A percentile compares a stretch with the other conserved stretches of the same genome.
Evolutionary conservation across 2,888 invertebrate species (phyloP).

Genomic region (Caprella mutica): DNA sequence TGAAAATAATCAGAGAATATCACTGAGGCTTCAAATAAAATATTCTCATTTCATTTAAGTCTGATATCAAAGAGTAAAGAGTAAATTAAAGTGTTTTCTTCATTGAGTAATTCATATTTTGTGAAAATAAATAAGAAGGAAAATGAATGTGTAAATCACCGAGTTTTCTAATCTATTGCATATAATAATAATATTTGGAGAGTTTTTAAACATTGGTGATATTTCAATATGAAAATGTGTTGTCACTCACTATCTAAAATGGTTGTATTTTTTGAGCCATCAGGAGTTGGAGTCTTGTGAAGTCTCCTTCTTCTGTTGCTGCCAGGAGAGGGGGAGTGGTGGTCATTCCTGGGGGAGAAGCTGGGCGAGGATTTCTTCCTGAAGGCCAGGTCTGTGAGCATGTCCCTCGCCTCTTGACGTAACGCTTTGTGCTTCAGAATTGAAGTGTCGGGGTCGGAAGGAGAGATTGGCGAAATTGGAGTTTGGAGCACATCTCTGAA

Average conservation of each 20-base stretch:
- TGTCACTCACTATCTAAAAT: slow-evolving; percentile 38
- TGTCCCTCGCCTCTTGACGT: slow-evolving; percentile 61
- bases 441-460: slow-evolving; percentile 50
- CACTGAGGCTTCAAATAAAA: no score
- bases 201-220: no score
- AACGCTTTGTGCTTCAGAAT: slow-evolving; percentile 55
- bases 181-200: no score
- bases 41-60: no score
- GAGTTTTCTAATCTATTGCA: no score
- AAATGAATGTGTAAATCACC: no score
- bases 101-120: no score
- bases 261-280: slow-evolving; percentile 36
- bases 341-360: slow-evolving; percentile 14
- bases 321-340: slow-evolving; percentile 22
- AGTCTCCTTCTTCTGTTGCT: slow-evolving; percentile 38
- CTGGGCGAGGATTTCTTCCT: slow-evolving; percentile 47
- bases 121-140: no score
- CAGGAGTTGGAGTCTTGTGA: slow-evolving; percentile 37
- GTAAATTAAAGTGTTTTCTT: no score
- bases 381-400: slow-evolving; percentile 68
- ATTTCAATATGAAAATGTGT: no score
- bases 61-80: no score
- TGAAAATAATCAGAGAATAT: no score
- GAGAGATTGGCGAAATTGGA: slow-evolving; percentile 63
- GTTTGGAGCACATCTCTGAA: slow-evolving; percentile 57